Percentiles rank a stretch among this genome's conserved stretches.
Evolutionary conservation across 2,888 invertebrate species (phyloP).

Genomic region (Myathropa florea): DNA sequence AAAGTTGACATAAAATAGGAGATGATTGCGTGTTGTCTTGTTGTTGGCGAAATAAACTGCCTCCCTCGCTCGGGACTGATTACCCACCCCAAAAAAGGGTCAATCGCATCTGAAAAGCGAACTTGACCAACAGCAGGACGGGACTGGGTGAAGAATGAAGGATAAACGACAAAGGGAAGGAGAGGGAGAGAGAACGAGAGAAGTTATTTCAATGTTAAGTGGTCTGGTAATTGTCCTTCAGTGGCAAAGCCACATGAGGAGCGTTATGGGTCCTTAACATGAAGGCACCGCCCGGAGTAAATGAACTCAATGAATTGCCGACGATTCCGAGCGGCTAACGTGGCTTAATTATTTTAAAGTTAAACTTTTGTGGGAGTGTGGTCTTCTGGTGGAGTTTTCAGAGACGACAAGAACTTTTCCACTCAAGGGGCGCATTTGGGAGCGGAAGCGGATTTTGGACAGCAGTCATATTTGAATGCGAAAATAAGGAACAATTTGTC

Average conservation of each 20-base stretch:
- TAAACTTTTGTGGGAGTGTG: background rate
- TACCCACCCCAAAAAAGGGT: constrained; percentile 4
- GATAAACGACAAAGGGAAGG: background rate
- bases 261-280: background rate
- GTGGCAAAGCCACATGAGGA: constrained; percentile 1
- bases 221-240: constrained; percentile 21
- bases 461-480: background rate
- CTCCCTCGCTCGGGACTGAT: background rate
- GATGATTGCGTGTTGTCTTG: constrained; percentile 33
- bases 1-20: constrained; percentile 44
- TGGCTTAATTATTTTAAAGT: background rate
- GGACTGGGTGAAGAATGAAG: no score
- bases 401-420: background rate
- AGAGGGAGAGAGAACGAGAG: background rate
- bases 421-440: no score
- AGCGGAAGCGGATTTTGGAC: background rate
- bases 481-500: no score
- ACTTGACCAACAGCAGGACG: constrained; percentile 2
- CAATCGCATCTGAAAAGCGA: constrained; percentile 15
- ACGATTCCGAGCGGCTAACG: background rate
- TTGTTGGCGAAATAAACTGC: background rate
- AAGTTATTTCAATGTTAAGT: constrained; percentile 21
- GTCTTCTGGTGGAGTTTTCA: background rate
- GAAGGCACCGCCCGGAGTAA: background rate
- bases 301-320: background rate